A percentile compares a stretch with the other conserved stretches of the same genome.
These are phyloP conservation scores for Augochlorella aurata DNA, from an alignment of 2,888 invertebrate species.

Conservation along the genomic window DNA sequence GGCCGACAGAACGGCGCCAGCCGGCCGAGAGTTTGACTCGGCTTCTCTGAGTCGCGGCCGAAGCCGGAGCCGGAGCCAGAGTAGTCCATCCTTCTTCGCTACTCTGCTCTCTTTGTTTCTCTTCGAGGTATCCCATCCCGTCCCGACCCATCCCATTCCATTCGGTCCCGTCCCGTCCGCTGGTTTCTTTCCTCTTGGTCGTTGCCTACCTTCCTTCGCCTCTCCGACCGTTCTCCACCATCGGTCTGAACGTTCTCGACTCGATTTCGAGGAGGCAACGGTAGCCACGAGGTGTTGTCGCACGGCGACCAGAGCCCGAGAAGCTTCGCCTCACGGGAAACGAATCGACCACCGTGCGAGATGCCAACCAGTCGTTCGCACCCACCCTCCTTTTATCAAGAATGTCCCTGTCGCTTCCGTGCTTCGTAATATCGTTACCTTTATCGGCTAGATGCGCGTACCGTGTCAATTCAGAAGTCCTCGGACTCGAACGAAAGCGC, in stretches of 20 bases:
- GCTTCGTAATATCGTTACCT: too few relatives aligned
- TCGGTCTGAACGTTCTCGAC: slow-evolving; percentile 30
- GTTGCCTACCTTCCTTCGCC: slow-evolving; percentile 18
- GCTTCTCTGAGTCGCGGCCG: slow-evolving; percentile 57
- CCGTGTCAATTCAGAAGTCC: too few relatives aligned
- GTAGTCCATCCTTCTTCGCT: slow-evolving; percentile 43
- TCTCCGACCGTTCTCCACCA: background rate
- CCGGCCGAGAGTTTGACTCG: slow-evolving; percentile 70
- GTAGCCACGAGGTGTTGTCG: slow-evolving; percentile 16
- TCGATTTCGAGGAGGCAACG: slow-evolving; percentile 30
- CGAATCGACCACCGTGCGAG: too few relatives aligned
- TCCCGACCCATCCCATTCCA: slow-evolving; percentile 10
- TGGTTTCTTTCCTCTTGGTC: slow-evolving; percentile 21
- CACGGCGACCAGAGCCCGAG: too few relatives aligned
- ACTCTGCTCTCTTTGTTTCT: slow-evolving; percentile 26
- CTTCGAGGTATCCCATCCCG: background rate
- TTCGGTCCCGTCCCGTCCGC: slow-evolving; percentile 3
- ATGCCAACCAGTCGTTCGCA: too few relatives aligned
- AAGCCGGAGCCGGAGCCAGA: slow-evolving; percentile 37
- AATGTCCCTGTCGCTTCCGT: too few relatives aligned
- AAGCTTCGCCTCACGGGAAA: too few relatives aligned
- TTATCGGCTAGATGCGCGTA: too few relatives aligned
- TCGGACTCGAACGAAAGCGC: too few relatives aligned
- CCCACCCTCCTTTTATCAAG: too few relatives aligned
- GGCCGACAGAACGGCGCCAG: slow-evolving; percentile 78